Evolutionary conservation across 2,888 invertebrate species (phyloP), one percentile per base, ranked within the genome.

Genomic region (Parascotia fuliginaria): DNA sequence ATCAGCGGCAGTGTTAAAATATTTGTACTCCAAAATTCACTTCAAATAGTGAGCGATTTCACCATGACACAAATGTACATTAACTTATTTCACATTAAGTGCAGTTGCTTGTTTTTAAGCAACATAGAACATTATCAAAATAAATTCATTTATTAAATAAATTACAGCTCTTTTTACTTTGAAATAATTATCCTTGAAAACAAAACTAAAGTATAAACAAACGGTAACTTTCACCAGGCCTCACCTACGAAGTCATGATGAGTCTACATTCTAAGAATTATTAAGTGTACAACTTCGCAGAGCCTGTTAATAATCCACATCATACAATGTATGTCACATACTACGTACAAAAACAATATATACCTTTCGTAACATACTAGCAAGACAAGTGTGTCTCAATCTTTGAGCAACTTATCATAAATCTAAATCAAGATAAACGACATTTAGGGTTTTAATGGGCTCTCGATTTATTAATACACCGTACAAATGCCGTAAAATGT

Each of bases 351-450:
- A 60, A 60, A 60, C 56, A 71, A 67, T 72, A 67, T 68, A 49
- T 55, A 55, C 47, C 54, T 75, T 72, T 75, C 70, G 62, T 60
- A 75, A 71, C 63, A 59, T 50, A 54, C 57, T 46, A 58, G 54
- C 66, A 69, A 65, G 74, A 54, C 71, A 66, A 67, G 73, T 73
- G 84, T 82, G 81, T 83, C 88, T 89, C 87, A 85, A 87, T 88
- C 86, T 77, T 70, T 70, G 52, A 59, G 65, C 74, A 77, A 80
- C 79, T 87, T 88, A 89, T 89, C 89, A 89, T 87, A 88, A 85
- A 89, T 89, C 89, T 89, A 67, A 73, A 90, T 90, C 90, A 85
- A 84, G 88, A 90, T 90, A 87, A 86, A 79, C 80, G 83, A 84
- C 87, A 83, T 83, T 87, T 88, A 85, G 78, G 79, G 80, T 81